Evolutionary conservation across 2,888 invertebrate genomes (phyloP).

Genomic region (Orthonevra nobilis): DNA sequence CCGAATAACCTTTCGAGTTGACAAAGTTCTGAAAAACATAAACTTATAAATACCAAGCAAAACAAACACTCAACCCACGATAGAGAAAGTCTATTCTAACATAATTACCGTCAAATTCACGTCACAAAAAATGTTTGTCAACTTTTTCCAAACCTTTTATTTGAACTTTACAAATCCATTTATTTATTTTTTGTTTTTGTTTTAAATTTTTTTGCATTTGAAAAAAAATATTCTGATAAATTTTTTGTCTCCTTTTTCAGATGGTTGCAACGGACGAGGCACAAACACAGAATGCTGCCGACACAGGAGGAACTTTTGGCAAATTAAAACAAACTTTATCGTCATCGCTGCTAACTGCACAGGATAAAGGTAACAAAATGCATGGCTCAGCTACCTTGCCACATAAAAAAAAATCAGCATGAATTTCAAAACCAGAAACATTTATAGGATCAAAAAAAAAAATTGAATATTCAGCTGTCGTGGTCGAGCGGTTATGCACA

Average conservation of each 20-base stretch:
- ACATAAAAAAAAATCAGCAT: neutral
- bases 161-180: neutral
- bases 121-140: too few relatives aligned
- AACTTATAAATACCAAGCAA: too few relatives aligned
- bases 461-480: neutral
- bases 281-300: conserved; percentile 80
- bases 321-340: conserved; percentile 91
- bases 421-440: neutral
- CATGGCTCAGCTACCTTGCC: neutral
- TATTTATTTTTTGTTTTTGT: conserved; percentile 9
- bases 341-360: conserved; percentile 89
- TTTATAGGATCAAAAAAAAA: neutral
- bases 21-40: too few relatives aligned
- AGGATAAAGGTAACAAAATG: conserved; percentile 86
- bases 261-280: conserved; percentile 92
- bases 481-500: neutral
- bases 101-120: too few relatives aligned
- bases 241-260: conserved; percentile 79
- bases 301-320: conserved; percentile 86
- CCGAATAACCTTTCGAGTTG: too few relatives aligned
- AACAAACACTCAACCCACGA: too few relatives aligned
- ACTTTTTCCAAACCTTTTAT: neutral
- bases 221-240: too few relatives aligned
- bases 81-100: too few relatives aligned
- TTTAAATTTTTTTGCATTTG: neutral